A percentile compares a stretch with the other conserved stretches of the same genome.
These are phyloP conservation scores for Clanis bilineata DNA, from an alignment of 2,888 invertebrate genomes.

Conservation along the genomic window DNA sequence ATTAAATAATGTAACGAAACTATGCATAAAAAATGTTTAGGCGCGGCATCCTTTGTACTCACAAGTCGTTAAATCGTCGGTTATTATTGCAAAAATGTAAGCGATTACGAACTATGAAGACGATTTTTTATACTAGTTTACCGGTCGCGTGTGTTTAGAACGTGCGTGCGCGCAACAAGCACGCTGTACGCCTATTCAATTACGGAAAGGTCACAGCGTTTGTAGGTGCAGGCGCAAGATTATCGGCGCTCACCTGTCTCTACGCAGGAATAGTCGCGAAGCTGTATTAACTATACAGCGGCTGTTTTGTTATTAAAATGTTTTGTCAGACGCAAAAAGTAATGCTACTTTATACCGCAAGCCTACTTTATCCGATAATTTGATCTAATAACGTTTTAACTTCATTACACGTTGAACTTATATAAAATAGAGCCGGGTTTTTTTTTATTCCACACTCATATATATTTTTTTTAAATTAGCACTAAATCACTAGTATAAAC, in stretches of 20 bases:
- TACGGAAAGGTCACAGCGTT: conserved; percentile 76
- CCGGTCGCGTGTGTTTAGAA: conserved; percentile 67
- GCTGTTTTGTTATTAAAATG: conserved; percentile 38
- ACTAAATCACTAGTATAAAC: too few relatives aligned
- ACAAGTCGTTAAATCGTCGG: conserved; percentile 10
- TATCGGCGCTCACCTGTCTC: conserved; percentile 74
- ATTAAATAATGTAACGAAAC: not conserved
- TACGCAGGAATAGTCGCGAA: conserved; percentile 44
- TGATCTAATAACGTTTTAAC: not conserved
- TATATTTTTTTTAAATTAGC: too few relatives aligned
- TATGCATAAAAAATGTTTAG: not conserved
- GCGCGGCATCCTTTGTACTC: not conserved
- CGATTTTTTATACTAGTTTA: conserved; percentile 39
- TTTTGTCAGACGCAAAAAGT: conserved; percentile 32
- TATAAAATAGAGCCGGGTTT: too few relatives aligned
- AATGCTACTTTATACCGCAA: not conserved
- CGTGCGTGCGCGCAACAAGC: conserved; percentile 66
- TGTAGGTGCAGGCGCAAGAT: conserved; percentile 69
- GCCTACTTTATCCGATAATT: not conserved
- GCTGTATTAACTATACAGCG: conserved; percentile 23
- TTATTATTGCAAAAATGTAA: conserved; percentile 10
- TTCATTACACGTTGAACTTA: too few relatives aligned
- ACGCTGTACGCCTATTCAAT: conserved; percentile 78
- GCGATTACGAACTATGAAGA: conserved; percentile 24
- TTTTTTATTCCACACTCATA: too few relatives aligned